Base-by-base conservation (phyloP, 2,113 vertebrate species). In the Pluvialis apricaria region DNA sequence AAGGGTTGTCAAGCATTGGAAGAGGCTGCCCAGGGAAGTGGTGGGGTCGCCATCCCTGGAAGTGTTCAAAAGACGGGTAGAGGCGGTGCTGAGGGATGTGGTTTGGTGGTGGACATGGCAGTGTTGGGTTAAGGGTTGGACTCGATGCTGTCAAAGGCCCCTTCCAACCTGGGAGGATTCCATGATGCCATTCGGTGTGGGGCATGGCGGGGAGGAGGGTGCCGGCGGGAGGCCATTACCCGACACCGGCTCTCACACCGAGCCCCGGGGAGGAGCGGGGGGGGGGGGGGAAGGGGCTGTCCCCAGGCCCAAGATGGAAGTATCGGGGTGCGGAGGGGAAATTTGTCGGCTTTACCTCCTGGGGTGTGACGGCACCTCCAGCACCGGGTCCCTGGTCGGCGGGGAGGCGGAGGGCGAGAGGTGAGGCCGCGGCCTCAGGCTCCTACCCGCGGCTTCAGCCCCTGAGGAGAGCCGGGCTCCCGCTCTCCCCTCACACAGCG, bases 161-260 rank as follows among this genome's bases (percentile, higher is more conserved):
- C 28, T 65, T 32, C 40, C 40, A 66, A 7, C 64, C 28, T 8
- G 15, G 15, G 40, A 13, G 5, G 8, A 22, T 20, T 14, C 64
- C 6, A 7, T 60, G 6, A 25, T 26, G 45, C 26, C 15, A 0
- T 4, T 4, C 24, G 9, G 31, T 8, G 18, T 17, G 62, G 31
- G 52, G 42, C 26, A 9, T 3, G 2, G 55, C 14, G 32, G 47
- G 47, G 47, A 49, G 21, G 47, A 21, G 47, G 24, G 15, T 4
- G 19, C 3, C 3, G 2, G 15, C 4, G 10, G 10, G 16, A 13
- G 25, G 8, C 0, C 0, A 1, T 1, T 0, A 36, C 19, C 4
- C 15, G 13, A 9, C 62, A 65, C 38, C 14, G 38, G 15, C 40
- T 13, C 2, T 6, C 58, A 26, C 62, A 2, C 24, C 18, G 4